Base-by-base conservation (phyloP, 2,888 invertebrate genomes). In the Cybosia mesomella region DNA sequence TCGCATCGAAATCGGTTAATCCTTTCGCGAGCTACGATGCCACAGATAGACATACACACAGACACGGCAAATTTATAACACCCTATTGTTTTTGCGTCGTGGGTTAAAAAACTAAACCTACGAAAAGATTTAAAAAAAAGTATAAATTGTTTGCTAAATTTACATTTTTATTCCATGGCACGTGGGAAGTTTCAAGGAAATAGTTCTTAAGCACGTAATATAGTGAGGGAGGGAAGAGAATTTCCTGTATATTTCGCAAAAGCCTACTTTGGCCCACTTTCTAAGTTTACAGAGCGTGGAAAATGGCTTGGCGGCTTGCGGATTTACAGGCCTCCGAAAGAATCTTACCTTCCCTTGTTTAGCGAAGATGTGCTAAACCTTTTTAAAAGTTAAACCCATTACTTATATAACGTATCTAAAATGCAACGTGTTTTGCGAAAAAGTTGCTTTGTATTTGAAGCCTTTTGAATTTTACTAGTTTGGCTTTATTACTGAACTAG, bases 221-320 rank as follows among this genome's bases (percentile, higher is more conserved):
- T 90, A 89, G 88, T 87, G 83, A 85, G 84, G 85, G 85, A 84
- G 83, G 83, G 86, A 81, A 82, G 84, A 85, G 82, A 87, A 88
- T 88, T 89, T 88, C 85, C 87, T 89, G 87, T 90, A 89, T 89
- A 91, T 92, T 90, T 90, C 83, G 87, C 89, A 85, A 89, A 92
- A 93, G 92, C 93, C 93, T 91, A 92, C 92, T 91, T 92, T 92
- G 92, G 88, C 94, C 93, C 87, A 93, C 90, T 93, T 94, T 88
- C 89, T 88, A 88, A 92, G 91, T 93, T 93, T 91, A 90, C 91
- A 86, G 91, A 91, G 88, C 92, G 91, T 89, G 89, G 90, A 90
- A 89, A 92, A 93, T 93, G 89, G 89, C 87, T 90, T 88, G 86
- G 87, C 88, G 89, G 86, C 87, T 86, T 85, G 84, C 86, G 91